Evolutionary conservation across 2,888 invertebrate species (phyloP), one percentile per base, ranked within the genome.

Genomic region (Dynastes hyllus): DNA sequence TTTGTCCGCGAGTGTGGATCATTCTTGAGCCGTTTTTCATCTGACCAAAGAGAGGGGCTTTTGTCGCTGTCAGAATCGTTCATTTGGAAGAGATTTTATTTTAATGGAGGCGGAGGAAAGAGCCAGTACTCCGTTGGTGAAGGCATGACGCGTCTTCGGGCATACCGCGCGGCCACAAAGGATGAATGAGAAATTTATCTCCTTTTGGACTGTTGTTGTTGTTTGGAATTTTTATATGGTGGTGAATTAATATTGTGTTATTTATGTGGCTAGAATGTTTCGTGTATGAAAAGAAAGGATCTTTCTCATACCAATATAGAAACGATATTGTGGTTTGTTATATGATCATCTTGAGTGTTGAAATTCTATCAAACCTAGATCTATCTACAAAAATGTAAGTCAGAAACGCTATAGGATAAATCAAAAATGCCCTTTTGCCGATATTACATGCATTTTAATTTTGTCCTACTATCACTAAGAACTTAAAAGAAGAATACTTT

Each of bases 31-130:
- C 69, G 77, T 67, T 58, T 67, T 77, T 77, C 69, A 75, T 75
- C 45, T 27, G 32, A 40, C 45, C 73, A 75, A 75, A 61, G 73
- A 75, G 73, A 75, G 61, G 73, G 73, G 55, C 69, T 32, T 66
- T 77, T 77, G 77, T 67, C 53, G 69, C 58, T 66, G 65, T 77
- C 77, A 69, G 55, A 65, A 69, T 77, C 66, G 77, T 77, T 77
- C 77, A 77, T 69, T 66, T 77, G 66, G 77, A 77, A 77, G 40
- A 69, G 76, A 76, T 76, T 76, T 66, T 69, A 77, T 77, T 77
- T 69, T 77, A 77, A 77, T 77, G 66, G 77, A 75, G 73, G 73
- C 73, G 73, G 73, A 61, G 73, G 73, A 75, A 75, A 75, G 58
- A 61, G 45, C 61, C 45, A 61, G 61, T 61, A 40, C 61, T 5